A percentile compares a stretch with the other conserved stretches of the same genome.
Conservation (phyloP, 2,888 invertebrate genomes). For the Xestia sexstrigata region DNA sequence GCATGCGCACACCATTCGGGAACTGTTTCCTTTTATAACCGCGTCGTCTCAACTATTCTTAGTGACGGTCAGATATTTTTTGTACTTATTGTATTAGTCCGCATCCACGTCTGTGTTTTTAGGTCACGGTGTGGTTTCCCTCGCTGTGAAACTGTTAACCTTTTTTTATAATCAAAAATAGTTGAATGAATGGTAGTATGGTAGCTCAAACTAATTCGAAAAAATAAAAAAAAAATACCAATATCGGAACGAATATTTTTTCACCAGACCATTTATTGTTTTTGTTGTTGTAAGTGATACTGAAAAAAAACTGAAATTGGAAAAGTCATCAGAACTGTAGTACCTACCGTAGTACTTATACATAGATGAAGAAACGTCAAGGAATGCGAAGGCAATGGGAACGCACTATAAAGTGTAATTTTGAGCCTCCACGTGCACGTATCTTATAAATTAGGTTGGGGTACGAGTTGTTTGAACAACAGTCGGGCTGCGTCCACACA, state of each 20-base stretch:
- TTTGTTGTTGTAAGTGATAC: no score
- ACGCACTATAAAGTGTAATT: slow-evolving; percentile 49
- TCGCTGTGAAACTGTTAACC: slow-evolving; percentile 58
- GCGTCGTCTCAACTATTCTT: slow-evolving; percentile 68
- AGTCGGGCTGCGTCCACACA: slow-evolving; percentile 75
- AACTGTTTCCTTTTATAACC: slow-evolving; percentile 76
- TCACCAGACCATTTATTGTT: background rate
- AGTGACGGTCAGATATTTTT: slow-evolving; percentile 68
- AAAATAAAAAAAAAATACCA: slow-evolving; percentile 16
- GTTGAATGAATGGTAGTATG: slow-evolving; percentile 38
- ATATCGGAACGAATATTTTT: background rate
- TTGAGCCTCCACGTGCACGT: slow-evolving; percentile 72
- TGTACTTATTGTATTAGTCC: slow-evolving; percentile 65
- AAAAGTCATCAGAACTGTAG: background rate
- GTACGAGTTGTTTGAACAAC: slow-evolving; percentile 81
- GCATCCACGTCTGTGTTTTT: slow-evolving; percentile 68
- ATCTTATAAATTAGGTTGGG: slow-evolving; percentile 83
- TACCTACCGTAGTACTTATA: no score
- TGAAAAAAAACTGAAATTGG: no score
- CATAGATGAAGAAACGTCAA: background rate
- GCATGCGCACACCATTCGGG: slow-evolving; percentile 67
- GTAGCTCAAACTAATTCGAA: slow-evolving; percentile 31
- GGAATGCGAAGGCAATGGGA: slow-evolving; percentile 34
- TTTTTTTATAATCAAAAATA: slow-evolving; percentile 51
- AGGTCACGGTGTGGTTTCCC: slow-evolving; percentile 71